Evolutionary conservation across 1,140 invertebrate species (phyloP).

Genomic region (Steinernema khuongi): DNA sequence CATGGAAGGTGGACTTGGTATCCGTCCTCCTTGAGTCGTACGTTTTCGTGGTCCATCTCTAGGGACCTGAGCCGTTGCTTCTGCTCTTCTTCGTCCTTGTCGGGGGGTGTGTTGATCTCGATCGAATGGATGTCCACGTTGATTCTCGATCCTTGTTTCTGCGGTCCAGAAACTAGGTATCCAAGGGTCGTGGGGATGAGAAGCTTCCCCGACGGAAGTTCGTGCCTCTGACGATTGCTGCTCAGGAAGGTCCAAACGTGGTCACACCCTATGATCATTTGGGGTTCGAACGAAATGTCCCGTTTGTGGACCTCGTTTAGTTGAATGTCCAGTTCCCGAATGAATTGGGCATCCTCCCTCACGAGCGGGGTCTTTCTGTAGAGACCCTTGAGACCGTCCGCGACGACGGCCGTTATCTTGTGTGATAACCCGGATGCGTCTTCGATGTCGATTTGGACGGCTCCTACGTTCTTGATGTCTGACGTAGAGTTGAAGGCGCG

Average conservation of each 20-base stretch:
- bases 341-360: not conserved
- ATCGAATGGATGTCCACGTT: not conserved
- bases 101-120: not conserved
- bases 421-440: not conserved
- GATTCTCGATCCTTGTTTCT: not conserved
- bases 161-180: not conserved
- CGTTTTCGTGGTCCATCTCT: not conserved
- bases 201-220: not conserved
- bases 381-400: not conserved
- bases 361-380: not conserved
- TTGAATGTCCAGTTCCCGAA: not conserved
- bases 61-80: not conserved
- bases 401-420: not conserved
- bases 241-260: not conserved
- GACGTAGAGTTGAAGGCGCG: not conserved
- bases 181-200: not conserved
- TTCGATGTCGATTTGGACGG: not conserved
- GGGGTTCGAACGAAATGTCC: not conserved
- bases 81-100: not conserved
- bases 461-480: not conserved
- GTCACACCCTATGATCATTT: not conserved
- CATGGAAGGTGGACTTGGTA: constrained; percentile 17
- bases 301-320: not conserved
- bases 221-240: not conserved
- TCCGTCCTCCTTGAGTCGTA: constrained; percentile 7